Percentiles rank a stretch among this genome's conserved stretches.
phyloP scores from a whole-genome alignment of 2,888 invertebrate species.

The Patella depressa region DNA sequence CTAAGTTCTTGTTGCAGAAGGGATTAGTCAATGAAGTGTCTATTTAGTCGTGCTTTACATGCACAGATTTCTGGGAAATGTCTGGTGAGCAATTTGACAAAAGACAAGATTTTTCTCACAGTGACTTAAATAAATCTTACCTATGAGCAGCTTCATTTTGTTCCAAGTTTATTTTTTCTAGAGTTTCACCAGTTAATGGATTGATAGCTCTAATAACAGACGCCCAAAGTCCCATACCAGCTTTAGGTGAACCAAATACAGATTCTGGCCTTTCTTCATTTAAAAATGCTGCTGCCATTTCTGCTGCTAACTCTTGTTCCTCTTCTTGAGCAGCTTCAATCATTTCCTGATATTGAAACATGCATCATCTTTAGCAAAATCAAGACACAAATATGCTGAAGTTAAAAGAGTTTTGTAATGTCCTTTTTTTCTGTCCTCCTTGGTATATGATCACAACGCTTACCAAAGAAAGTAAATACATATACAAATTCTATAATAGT shows the following conservation, averaged over 20 bases:
- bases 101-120: too few relatives aligned
- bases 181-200: constrained; percentile 81
- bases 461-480: too few relatives aligned
- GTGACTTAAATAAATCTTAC: constrained; percentile 58
- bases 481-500: too few relatives aligned
- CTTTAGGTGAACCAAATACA: constrained; percentile 95
- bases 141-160: constrained; percentile 98
- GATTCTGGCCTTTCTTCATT: constrained; percentile 95
- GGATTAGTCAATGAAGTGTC: too few relatives aligned
- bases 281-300: constrained; percentile 97
- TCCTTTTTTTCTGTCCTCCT: background rate
- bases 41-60: too few relatives aligned
- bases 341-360: constrained; percentile 78
- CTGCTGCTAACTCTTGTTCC: constrained; percentile 93
- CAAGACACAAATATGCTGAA: background rate
- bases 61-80: too few relatives aligned
- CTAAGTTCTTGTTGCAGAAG: too few relatives aligned
- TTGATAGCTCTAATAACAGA: constrained; percentile 74
- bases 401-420: background rate
- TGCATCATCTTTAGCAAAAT: background rate
- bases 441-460: too few relatives aligned
- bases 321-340: constrained; percentile 96
- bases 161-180: constrained; percentile 80
- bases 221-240: constrained; percentile 95
- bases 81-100: too few relatives aligned